Conservation (phyloP, 2,113 vertebrate genomes). For the Chaetops frenatus region DNA sequence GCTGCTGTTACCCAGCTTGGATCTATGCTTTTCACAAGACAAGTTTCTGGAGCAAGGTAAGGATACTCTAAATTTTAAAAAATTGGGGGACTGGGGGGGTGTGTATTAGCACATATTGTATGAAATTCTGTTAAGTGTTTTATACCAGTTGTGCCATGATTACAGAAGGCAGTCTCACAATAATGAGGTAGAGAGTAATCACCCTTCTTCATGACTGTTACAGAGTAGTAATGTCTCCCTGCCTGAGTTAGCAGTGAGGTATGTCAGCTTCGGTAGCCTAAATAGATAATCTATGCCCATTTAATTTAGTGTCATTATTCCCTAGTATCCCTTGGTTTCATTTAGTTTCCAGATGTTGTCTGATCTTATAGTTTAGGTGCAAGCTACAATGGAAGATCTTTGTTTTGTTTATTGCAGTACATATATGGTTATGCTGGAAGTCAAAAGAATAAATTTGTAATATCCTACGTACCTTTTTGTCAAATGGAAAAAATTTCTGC, state of each 20-base stretch:
- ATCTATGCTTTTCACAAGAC: conserved; percentile 97
- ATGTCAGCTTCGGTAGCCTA: background rate
- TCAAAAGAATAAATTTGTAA: background rate
- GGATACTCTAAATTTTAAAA: background rate
- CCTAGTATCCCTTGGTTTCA: background rate
- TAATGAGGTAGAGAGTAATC: background rate
- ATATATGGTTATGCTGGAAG: background rate
- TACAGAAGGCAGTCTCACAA: background rate
- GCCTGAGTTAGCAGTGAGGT: background rate
- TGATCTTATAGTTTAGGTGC: background rate
- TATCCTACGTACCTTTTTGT: background rate
- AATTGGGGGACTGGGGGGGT: fast-evolving
- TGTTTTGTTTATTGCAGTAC: conserved; percentile 14
- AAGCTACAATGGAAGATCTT: background rate
- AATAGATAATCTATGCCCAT: background rate
- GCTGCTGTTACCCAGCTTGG: conserved; percentile 88
- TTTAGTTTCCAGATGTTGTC: conserved; percentile 5
- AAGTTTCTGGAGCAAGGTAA: conserved; percentile 96
- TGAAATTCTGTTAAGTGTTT: background rate
- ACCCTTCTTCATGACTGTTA: background rate
- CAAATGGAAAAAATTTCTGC: background rate
- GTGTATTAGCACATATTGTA: background rate
- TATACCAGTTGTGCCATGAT: background rate
- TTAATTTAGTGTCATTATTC: conserved; percentile 1
- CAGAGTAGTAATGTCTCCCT: background rate